Conservation (phyloP, 35 echinoderm and acorn worm species). For the Anneissia japonica region DNA sequence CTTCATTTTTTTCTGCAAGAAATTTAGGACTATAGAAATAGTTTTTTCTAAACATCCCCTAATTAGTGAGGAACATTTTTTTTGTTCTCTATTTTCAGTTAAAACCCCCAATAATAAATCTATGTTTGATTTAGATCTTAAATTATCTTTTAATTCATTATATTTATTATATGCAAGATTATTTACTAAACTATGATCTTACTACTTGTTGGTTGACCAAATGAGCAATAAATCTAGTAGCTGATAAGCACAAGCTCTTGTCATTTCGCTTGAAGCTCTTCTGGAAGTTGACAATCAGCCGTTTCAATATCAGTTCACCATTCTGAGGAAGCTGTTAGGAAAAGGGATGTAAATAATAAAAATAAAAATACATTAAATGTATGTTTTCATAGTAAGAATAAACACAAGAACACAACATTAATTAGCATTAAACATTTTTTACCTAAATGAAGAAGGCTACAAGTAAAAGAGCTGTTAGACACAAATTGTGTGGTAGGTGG, state of each 20-base stretch:
- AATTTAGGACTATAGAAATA: no score
- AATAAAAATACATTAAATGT: background rate
- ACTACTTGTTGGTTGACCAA: constrained; percentile 99
- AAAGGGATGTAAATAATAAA: background rate
- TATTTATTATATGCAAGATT: background rate
- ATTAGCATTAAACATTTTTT: background rate
- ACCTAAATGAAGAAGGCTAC: no score
- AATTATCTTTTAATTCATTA: no score
- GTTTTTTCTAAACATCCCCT: no score
- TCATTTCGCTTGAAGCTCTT: constrained; percentile 83
- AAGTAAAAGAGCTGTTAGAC: no score
- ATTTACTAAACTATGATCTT: constrained; percentile 5
- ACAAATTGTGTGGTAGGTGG: no score
- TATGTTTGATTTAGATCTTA: no score
- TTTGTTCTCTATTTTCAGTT: no score
- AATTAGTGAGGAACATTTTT: no score
- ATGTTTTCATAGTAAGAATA: background rate
- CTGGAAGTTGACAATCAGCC: constrained; percentile 87
- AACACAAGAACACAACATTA: background rate
- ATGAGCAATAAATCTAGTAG: constrained; percentile 85
- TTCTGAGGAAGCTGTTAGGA: constrained; percentile 83
- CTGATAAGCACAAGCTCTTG: constrained; percentile 70
- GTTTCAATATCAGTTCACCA: constrained; percentile 67
- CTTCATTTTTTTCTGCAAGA: no score
- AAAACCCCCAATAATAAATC: no score